Percentiles rank a stretch among this genome's conserved stretches.
Evolutionary conservation across 1,140 invertebrate species (phyloP).

Genomic region (Drosophila kikkawai): DNA sequence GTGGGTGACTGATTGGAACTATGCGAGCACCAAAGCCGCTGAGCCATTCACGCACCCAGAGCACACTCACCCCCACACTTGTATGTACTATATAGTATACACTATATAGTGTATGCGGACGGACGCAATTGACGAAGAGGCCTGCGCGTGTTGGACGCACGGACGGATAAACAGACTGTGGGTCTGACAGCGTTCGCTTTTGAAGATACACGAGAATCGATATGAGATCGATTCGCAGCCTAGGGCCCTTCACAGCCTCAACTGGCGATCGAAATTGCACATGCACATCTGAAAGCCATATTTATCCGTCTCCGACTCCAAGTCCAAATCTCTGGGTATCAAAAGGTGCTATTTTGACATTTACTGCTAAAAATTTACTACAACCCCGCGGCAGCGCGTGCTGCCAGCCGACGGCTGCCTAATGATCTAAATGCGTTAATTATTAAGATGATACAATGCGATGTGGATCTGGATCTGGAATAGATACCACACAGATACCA

Average conservation of each 20-base stretch:
- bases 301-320: neutral
- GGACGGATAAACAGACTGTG: slow-evolving; percentile 56
- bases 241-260: slow-evolving; percentile 23
- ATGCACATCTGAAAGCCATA: slow-evolving; percentile 16
- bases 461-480: slow-evolving; percentile 21
- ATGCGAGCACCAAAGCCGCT: slow-evolving; percentile 35
- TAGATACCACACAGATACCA: slow-evolving; percentile 16
- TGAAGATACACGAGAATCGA: slow-evolving; percentile 17
- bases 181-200: slow-evolving; percentile 46
- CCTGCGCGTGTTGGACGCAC: slow-evolving; percentile 68
- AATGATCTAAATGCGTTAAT: slow-evolving; percentile 74
- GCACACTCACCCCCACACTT: slow-evolving; percentile 14
- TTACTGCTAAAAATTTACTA: slow-evolving; percentile 62
- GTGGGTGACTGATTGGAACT: slow-evolving; percentile 37
- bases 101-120: slow-evolving; percentile 11
- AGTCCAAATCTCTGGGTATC: neutral
- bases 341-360: slow-evolving; percentile 43
- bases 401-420: slow-evolving; percentile 30
- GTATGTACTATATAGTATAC: slow-evolving; percentile 14
- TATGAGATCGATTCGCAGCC: slow-evolving; percentile 8
- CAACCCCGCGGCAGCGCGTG: slow-evolving; percentile 43
- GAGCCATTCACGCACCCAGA: slow-evolving; percentile 33
- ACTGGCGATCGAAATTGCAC: slow-evolving; percentile 17
- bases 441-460: slow-evolving; percentile 56
- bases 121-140: slow-evolving; percentile 59